Evolutionary conservation across 2,888 invertebrate species (phyloP).

Genomic region (Sialis fuliginosa): DNA sequence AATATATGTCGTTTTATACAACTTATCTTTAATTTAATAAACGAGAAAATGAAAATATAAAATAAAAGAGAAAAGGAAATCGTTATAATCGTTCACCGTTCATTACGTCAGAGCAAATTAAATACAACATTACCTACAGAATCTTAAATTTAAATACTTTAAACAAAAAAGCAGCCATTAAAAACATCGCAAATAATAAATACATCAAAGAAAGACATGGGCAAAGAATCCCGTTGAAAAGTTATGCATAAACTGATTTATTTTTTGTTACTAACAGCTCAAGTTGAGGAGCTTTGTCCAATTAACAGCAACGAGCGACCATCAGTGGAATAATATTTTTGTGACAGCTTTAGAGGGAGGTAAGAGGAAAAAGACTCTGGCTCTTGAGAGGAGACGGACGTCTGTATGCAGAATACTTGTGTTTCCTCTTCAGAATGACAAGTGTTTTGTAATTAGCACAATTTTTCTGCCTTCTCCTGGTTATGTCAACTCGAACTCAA

Average conservation of each 20-base stretch:
- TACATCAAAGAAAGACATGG: not conserved
- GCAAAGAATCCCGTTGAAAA: not conserved
- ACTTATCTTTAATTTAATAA: no score
- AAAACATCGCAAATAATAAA: no score
- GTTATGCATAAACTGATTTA: constrained; percentile 4
- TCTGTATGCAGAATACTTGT: no score
- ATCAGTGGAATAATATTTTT: constrained; percentile 3
- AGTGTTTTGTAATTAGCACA: constrained; percentile 2
- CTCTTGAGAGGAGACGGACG: not conserved
- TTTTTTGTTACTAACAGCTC: constrained; percentile 4
- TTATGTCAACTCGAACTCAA: not conserved
- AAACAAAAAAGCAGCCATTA: not conserved
- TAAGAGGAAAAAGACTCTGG: not conserved
- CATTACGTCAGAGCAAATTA: no score
- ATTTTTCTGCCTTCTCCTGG: constrained; percentile 1
- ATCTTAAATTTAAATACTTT: not conserved
- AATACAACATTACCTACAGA: no score
- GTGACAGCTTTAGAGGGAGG: not conserved
- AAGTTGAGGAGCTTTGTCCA: constrained; percentile 5
- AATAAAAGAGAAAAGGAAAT: no score
- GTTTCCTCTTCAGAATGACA: not conserved
- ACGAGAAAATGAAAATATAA: no score
- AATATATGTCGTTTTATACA: no score
- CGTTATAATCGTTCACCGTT: no score
- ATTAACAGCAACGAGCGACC: constrained; percentile 2